These are phyloP conservation scores for Periplaneta americana DNA, from an alignment of 1,140 invertebrate species.

Conservation along the genomic window DNA sequence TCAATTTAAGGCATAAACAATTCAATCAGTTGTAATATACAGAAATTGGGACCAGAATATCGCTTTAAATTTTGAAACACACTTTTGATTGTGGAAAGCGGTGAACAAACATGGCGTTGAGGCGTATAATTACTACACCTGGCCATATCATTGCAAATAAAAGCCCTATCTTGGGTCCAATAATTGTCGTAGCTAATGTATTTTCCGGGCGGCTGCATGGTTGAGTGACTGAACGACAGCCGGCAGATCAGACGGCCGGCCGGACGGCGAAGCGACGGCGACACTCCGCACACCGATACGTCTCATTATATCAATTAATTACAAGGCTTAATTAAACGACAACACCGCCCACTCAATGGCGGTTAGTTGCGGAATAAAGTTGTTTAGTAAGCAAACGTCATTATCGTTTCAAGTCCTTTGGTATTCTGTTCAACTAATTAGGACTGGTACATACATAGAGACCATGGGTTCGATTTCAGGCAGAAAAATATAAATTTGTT, in stretches of 20 bases:
- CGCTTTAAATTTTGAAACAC: too few species aligned
- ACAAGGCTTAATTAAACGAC: neutral
- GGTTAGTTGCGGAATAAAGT: too few species aligned
- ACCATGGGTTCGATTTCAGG: too few species aligned
- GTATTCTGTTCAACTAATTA: too few species aligned
- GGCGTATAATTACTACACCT: neutral
- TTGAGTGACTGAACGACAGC: neutral
- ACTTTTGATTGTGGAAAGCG: too few species aligned
- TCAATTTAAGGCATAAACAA: too few species aligned
- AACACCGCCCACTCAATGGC: neutral
- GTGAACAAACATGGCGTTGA: neutral
- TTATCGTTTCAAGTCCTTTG: too few species aligned
- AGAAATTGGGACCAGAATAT: too few species aligned
- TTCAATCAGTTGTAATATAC: too few species aligned
- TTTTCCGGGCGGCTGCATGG: neutral
- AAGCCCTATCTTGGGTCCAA: neutral
- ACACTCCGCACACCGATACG: neutral
- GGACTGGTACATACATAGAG: too few species aligned
- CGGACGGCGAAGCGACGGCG: neutral
- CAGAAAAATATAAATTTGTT: too few species aligned
- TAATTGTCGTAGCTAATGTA: neutral
- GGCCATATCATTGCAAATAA: neutral
- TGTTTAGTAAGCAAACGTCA: too few species aligned
- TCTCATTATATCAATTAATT: neutral
- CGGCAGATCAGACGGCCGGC: neutral